phyloP scores from a whole-genome alignment of 2,113 vertebrate genomes.

The Ageneiosus marmoratus region DNA sequence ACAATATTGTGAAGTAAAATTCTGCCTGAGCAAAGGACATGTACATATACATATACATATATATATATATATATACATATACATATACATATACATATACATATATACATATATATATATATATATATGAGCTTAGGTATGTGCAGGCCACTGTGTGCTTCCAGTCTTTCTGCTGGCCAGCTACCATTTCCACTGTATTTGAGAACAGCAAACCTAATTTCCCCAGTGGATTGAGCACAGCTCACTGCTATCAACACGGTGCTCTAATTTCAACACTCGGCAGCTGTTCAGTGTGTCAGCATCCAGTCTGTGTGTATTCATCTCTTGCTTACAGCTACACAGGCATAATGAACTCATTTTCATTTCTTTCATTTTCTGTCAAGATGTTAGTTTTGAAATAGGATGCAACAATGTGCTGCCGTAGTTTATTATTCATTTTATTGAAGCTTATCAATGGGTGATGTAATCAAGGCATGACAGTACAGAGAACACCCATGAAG shows the following conservation, averaged over 20 bases:
- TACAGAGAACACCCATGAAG: background rate
- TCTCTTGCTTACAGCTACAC: slow-evolving; percentile 38
- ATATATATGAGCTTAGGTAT: slow-evolving; percentile 16
- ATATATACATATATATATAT: no score
- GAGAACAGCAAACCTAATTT: slow-evolving; percentile 57
- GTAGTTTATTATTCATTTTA: background rate
- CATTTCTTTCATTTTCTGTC: slow-evolving; percentile 23
- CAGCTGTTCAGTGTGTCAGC: slow-evolving; percentile 47
- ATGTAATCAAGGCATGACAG: background rate
- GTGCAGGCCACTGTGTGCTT: slow-evolving; percentile 30
- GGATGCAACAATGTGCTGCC: slow-evolving; percentile 5
- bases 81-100: no score
- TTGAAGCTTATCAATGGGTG: background rate
- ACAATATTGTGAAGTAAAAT: background rate
- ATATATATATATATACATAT: no score
- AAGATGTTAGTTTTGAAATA: slow-evolving; percentile 35
- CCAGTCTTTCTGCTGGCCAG: slow-evolving; percentile 47
- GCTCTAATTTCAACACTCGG: slow-evolving; percentile 49
- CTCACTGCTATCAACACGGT: slow-evolving; percentile 38
- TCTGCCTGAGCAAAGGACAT: no score
- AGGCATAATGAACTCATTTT: slow-evolving; percentile 35
- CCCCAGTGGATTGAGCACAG: slow-evolving; percentile 45
- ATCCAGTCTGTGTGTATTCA: slow-evolving; percentile 41
- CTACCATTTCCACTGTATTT: slow-evolving; percentile 53
- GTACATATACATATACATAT: no score